These are phyloP conservation scores for Clarias magur DNA, from an alignment of 2,113 vertebrate species.

Conservation along the genomic window DNA sequence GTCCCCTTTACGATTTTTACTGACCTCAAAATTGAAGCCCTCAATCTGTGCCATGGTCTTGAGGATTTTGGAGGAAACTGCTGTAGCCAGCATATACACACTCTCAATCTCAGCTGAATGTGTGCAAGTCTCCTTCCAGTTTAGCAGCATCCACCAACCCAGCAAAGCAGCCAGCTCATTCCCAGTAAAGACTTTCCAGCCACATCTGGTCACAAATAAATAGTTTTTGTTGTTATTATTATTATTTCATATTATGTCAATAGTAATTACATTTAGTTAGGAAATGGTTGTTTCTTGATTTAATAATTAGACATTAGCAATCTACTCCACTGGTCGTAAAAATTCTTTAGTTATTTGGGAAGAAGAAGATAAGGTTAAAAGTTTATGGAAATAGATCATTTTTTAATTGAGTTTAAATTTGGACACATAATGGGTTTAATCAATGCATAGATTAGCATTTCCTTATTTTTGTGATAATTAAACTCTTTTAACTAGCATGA, in stretches of 20 bases:
- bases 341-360: neutral
- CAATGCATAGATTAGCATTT: neutral
- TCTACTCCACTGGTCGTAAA: neutral
- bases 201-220: constrained; percentile 64
- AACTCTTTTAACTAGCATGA: neutral
- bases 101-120: constrained; percentile 68
- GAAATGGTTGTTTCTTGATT: neutral
- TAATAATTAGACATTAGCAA: neutral
- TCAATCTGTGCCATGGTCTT: constrained; percentile 82
- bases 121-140: constrained; percentile 77
- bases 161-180: constrained; percentile 91
- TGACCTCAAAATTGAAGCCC: constrained; percentile 90
- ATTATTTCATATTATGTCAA: no score
- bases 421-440: neutral
- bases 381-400: neutral
- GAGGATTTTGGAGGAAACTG: constrained; percentile 91
- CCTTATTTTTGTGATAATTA: neutral
- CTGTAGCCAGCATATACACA: constrained; percentile 90
- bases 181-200: constrained; percentile 92
- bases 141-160: constrained; percentile 94
- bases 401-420: neutral
- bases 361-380: neutral
- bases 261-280: no score
- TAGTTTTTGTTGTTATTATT: no score
- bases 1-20: neutral